Evolutionary conservation across 92 coral and sea anemone species (phyloP).

Genomic region (Metridium senile): DNA sequence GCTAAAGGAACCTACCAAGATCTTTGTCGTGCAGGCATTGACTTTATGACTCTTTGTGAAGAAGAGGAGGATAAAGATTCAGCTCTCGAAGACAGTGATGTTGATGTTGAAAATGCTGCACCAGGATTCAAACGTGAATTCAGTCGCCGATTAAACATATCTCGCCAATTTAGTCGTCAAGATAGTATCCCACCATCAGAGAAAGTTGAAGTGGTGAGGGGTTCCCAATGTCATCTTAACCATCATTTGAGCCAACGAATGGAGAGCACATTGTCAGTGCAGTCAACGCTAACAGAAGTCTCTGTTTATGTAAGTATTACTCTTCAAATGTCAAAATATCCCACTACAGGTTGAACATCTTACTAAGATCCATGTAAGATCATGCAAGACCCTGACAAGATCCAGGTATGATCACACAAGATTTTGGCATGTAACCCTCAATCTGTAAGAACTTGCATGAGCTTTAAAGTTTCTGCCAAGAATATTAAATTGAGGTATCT

Average conservation of each 20-base stretch:
- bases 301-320: conserved; percentile 64
- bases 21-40: conserved; percentile 70
- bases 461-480: too few species aligned
- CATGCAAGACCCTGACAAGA: too few species aligned
- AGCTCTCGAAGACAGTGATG: conserved; percentile 68
- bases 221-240: conserved; percentile 35
- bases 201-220: conserved; percentile 9
- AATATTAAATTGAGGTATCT: too few species aligned
- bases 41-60: conserved; percentile 73
- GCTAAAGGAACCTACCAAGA: conserved; percentile 84
- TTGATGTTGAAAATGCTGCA: conserved; percentile 24
- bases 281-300: conserved; percentile 70
- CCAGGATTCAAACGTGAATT: conserved; percentile 49
- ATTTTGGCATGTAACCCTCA: too few species aligned
- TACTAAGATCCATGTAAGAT: too few species aligned
- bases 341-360: neutral
- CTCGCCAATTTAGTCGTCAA: conserved; percentile 65
- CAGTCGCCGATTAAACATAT: conserved; percentile 39
- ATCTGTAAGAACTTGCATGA: too few species aligned
- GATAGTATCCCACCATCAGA: conserved; percentile 44
- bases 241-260: conserved; percentile 57
- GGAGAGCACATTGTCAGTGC: conserved; percentile 72
- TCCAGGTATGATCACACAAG: too few species aligned
- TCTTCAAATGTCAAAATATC: neutral
- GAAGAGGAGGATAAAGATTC: conserved; percentile 72